Percentiles rank a stretch among this genome's conserved stretches.
These are phyloP conservation scores for Nibea albiflora DNA, from an alignment of 2,113 vertebrate genomes.

Conservation along the genomic window DNA sequence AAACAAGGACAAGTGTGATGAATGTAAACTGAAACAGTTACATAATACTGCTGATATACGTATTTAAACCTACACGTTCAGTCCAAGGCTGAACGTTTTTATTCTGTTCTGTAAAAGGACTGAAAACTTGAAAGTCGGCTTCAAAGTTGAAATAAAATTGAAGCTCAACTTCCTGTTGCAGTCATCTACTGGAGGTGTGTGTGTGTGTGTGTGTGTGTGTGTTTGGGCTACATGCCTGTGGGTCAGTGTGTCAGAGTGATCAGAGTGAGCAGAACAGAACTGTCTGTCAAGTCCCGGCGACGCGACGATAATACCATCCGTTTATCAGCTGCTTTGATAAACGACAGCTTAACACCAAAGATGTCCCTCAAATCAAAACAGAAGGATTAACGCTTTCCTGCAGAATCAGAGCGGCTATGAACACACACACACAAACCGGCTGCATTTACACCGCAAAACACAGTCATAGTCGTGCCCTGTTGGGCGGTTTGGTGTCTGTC, in stretches of 20 bases:
- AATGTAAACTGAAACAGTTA: background rate
- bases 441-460: background rate
- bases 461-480: background rate
- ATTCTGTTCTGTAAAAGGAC: no score
- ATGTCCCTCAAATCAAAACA: slow-evolving; percentile 49
- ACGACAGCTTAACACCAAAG: slow-evolving; percentile 52
- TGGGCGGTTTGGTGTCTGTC: background rate
- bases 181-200: background rate
- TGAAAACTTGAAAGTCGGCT: background rate
- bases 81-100: no score
- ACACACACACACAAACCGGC: background rate
- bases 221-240: slow-evolving; percentile 17
- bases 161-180: background rate
- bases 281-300: slow-evolving; percentile 49
- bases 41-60: background rate
- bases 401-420: slow-evolving; percentile 16
- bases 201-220: slow-evolving; percentile 19
- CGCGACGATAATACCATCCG: slow-evolving; percentile 51
- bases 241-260: slow-evolving; percentile 55
- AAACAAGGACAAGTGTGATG: background rate
- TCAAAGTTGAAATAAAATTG: background rate
- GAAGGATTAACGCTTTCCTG: slow-evolving; percentile 40
- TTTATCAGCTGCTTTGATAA: slow-evolving; percentile 54
- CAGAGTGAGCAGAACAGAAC: background rate
- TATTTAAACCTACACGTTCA: background rate